Conservation (phyloP, 1,140 invertebrate genomes). For the Zelostemma sp. region DNA sequence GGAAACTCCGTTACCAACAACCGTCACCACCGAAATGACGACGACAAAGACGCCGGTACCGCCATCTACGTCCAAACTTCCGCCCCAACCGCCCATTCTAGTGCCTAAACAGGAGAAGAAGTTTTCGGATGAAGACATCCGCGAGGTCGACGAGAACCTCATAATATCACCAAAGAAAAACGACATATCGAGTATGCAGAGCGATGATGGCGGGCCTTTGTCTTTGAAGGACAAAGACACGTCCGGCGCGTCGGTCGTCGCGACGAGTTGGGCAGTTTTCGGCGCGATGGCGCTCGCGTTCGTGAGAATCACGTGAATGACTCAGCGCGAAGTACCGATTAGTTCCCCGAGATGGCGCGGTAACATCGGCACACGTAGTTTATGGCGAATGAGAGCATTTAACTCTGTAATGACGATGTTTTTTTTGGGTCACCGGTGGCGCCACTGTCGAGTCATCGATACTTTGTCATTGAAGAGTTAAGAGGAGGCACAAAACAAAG, state of each 20-base stretch:
- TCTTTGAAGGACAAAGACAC: constrained; percentile 61
- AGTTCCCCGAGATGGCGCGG: constrained; percentile 45
- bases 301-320: constrained; percentile 60
- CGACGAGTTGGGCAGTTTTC: constrained; percentile 29
- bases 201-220: constrained; percentile 56
- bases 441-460: too few relatives aligned
- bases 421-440: too few relatives aligned
- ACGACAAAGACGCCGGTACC: constrained; percentile 10
- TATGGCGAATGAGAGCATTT: constrained; percentile 30
- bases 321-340: constrained; percentile 13
- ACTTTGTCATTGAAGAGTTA: too few relatives aligned
- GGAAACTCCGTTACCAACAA: constrained; percentile 79
- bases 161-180: constrained; percentile 56
- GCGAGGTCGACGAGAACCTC: constrained; percentile 55
- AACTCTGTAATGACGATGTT: neutral
- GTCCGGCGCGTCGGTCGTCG: neutral
- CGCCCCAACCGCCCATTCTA: constrained; percentile 34
- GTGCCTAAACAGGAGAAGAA: constrained; percentile 32
- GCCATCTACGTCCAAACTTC: constrained; percentile 27
- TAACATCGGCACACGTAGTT: constrained; percentile 53
- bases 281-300: constrained; percentile 31
- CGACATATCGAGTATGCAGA: constrained; percentile 54
- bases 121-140: constrained; percentile 19
- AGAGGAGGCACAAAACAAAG: constrained; percentile 11
- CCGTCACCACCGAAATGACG: constrained; percentile 70